phyloP scores from a whole-genome alignment of 1,140 invertebrate genomes.

The Magallana gigas region DNA sequence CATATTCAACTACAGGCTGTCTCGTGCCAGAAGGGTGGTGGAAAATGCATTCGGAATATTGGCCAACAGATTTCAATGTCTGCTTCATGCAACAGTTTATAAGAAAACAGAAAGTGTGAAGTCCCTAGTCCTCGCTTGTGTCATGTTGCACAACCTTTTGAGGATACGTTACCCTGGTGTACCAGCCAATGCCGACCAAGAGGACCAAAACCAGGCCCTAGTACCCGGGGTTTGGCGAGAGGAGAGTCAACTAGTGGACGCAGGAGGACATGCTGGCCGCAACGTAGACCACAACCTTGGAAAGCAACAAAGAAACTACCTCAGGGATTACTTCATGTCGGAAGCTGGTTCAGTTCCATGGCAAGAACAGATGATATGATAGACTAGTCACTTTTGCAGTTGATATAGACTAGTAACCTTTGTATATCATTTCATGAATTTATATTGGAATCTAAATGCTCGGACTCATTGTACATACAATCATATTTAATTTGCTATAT shows the following conservation, averaged over 20 bases:
- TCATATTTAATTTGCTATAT: no score
- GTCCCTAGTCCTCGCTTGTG: neutral
- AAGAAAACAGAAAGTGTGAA: no score
- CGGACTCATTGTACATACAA: no score
- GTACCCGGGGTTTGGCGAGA: neutral
- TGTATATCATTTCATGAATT: no score
- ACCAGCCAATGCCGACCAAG: slow-evolving; percentile 1
- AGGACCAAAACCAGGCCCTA: slow-evolving; percentile 9
- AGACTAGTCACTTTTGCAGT: no score
- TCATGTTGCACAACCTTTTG: slow-evolving; percentile 26
- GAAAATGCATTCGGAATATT: no score
- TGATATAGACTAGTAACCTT: no score
- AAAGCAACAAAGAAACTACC: slow-evolving; percentile 30
- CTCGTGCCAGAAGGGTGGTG: no score
- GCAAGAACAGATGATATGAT: slow-evolving; percentile 30
- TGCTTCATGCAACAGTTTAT: no score
- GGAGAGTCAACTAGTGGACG: neutral
- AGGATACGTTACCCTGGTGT: neutral
- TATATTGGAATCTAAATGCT: no score
- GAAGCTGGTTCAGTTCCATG: slow-evolving; percentile 6
- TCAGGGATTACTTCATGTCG: slow-evolving; percentile 37
- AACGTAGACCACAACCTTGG: neutral
- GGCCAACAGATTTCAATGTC: no score
- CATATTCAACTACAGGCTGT: no score
- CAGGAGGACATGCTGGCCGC: neutral